These are phyloP conservation scores for Cosmopolites sordidus DNA, from an alignment of 2,888 invertebrate species.

Conservation along the genomic window DNA sequence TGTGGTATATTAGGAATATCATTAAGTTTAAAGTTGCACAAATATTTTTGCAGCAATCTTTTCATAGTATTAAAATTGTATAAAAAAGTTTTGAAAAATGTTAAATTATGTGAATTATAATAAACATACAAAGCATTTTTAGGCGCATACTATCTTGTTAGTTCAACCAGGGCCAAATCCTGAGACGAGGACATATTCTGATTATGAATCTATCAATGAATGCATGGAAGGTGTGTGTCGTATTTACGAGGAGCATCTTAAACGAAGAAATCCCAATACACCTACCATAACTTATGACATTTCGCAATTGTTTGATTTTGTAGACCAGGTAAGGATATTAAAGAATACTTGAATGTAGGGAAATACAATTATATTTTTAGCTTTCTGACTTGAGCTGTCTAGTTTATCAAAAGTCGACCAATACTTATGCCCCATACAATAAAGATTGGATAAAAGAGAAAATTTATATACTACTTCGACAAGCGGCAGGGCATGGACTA, in stretches of 20 bases:
- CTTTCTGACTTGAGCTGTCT: constrained; percentile 92
- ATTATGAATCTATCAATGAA: constrained; percentile 96
- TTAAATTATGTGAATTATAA: too few relatives aligned
- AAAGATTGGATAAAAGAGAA: constrained; percentile 99
- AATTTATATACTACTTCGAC: constrained; percentile 89
- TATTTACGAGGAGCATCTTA: constrained; percentile 97
- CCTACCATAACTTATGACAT: constrained; percentile 98
- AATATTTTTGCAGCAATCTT: too few relatives aligned
- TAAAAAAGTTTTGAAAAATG: too few relatives aligned
- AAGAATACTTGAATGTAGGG: too few relatives aligned
- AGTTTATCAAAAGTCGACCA: constrained; percentile 92
- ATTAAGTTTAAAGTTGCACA: too few relatives aligned
- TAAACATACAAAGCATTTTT: too few relatives aligned
- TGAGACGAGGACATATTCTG: constrained; percentile 95
- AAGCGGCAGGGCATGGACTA: constrained; percentile 66
- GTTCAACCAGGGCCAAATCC: constrained; percentile 92
- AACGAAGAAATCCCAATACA: constrained; percentile 89
- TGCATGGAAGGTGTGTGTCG: constrained; percentile 99
- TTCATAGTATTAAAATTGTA: too few relatives aligned
- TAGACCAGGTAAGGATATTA: constrained; percentile 84
- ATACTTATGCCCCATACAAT: constrained; percentile 96
- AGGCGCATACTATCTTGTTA: constrained; percentile 95
- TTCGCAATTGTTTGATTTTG: constrained; percentile 95
- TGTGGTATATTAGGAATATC: too few relatives aligned
- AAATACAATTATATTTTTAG: too few relatives aligned